Conservation (phyloP, 2,113 vertebrate genomes). For the Myrmecobius fasciatus region DNA sequence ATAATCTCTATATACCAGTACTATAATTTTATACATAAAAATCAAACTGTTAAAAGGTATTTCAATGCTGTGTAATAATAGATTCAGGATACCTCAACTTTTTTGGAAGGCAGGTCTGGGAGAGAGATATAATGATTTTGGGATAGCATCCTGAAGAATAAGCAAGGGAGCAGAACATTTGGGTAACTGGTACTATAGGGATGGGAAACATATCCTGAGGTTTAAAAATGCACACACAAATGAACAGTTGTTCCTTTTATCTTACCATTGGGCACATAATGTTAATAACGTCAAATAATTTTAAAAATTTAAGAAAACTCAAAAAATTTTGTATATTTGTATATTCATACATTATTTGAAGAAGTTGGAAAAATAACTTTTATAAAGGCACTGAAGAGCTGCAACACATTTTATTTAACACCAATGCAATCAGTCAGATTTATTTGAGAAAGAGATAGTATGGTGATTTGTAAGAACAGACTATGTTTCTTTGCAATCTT, state of each 20-base stretch:
- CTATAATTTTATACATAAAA: no score
- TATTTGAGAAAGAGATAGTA: conserved; percentile 49
- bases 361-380: conserved; percentile 8
- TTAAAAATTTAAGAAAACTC: conserved; percentile 16
- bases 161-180: not conserved
- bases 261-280: conserved; percentile 31
- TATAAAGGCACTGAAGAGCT: not conserved
- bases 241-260: conserved; percentile 24
- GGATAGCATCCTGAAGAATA: not conserved
- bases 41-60: no score
- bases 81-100: not conserved
- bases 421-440: conserved; percentile 41
- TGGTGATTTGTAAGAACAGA: conserved; percentile 52
- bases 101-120: not conserved
- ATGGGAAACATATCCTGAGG: not conserved
- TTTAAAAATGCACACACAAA: not conserved
- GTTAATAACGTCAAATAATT: conserved; percentile 8
- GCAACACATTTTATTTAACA: conserved; percentile 33
- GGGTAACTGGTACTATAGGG: not conserved
- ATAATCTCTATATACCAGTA: no score
- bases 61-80: not conserved
- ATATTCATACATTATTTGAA: conserved; percentile 39
- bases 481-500: conserved; percentile 45
- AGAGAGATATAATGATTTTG: not conserved
- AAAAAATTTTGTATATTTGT: conserved; percentile 40